Base-by-base conservation (phyloP, 2,113 vertebrate genomes). In the Plotosus lineatus region DNA sequence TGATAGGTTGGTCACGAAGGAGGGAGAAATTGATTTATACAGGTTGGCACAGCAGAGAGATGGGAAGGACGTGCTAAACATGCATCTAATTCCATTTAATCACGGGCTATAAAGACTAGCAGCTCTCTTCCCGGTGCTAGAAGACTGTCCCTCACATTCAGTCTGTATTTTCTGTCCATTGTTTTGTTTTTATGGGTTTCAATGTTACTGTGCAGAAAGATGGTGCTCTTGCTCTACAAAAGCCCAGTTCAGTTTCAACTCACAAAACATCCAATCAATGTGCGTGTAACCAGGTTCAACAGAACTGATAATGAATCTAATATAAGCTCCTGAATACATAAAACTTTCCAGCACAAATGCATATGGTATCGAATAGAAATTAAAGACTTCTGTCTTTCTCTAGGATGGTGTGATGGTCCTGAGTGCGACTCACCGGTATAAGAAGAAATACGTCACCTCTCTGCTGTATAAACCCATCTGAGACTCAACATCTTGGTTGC, bases 391-490 rank as follows among this genome's bases (percentile, higher is more conserved):
- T 60, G 11, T 79, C 66, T 69, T 56, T 73, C 66, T 81, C 85
- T 44, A 98, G 97, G 97, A 99, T 5, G 96, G 97, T 0, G 96
- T 99, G 73, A 98, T 99, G 97, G 97, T 99, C 82, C 95, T 99
- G 79, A 99, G 97, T 21, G 97, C 97, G 5, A 99, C 97, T 0
- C 97, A 99, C 87, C 92, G 97, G 82, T 99, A 98, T 91, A 99
- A 98, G 93, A 99, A 98, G 95, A 99, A 99, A 83, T 99, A 99
- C 0, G 97, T 99, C 85, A 99, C 97, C 26, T 98, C 97, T 21
- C 93, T 99, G 88, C 91, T 94, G 17, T 94, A 94, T 87, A 94
- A 94, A 86, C 93, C 93, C 2, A 94, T 94, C 65, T 94, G 89
- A 90, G 66, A 74, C 38, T 51, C 58, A 4, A 17, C 19, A 19